Base-by-base conservation (phyloP, 2,113 vertebrate genomes). In the Oxyura jamaicensis region DNA sequence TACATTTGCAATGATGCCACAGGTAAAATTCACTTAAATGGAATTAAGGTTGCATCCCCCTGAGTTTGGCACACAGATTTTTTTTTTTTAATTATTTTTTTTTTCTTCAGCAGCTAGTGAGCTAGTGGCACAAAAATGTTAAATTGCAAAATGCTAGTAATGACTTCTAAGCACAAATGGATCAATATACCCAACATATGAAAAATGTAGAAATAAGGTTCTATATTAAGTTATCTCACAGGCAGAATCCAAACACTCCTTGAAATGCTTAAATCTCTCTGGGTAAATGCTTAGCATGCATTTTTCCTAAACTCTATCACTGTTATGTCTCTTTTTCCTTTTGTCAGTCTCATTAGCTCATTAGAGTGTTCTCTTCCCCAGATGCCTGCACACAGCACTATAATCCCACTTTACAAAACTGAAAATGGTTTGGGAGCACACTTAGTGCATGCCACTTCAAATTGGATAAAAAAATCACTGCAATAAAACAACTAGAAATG, bases 341-440 rank as follows among this genome's bases (percentile, higher is more conserved):
- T 65, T 31, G 25, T 46, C 33, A 56, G 41, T 36, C 41, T 62
- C 31, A 36, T 20, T 15, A 62, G 21, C 21, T 42, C 6, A 25
- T 41, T 59, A 78, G 29, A 36, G 29, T 36, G 7, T 52, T 86
- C 11, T 82, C 48, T 68, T 39, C 22, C 26, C 58, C 19, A 59
- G 31, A 46, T 0, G 4, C 29, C 17, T 68, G 13, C 1, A 1
- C 12, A 31, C 11, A 53, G 8, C 7, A 53, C 15, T 2, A 1
- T 36, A 55, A 67, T 67, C 52, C 12, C 65, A 72, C 44, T 35
- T 84, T 25, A 56, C 15, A 74, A 52, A 89, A 89, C 8, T 3
- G 2, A 69, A 44, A 69, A 39, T 28, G 36, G 9, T 20, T 76
- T 21, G 15, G 25, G 25, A 85, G 11, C 28, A 31, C 2, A 0